Conservation (phyloP, 2,888 invertebrate species). For the Trissonchulus latispiculum region DNA sequence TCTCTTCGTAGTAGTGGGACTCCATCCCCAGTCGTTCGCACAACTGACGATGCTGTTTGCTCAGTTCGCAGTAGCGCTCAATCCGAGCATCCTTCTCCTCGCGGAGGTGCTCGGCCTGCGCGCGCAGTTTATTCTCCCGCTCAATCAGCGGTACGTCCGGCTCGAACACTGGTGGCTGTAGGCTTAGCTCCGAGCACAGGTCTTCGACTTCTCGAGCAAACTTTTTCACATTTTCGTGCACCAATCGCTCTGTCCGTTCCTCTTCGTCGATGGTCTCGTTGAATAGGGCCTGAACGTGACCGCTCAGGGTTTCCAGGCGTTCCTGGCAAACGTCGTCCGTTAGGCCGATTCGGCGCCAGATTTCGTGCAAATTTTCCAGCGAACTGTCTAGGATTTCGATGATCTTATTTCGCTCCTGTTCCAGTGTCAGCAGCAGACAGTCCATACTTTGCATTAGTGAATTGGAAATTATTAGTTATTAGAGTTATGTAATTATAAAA, state of each 20-base stretch:
- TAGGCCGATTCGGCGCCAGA: conserved; percentile 6
- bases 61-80: conserved; percentile 17
- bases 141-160: conserved; percentile 7
- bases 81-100: conserved; percentile 7
- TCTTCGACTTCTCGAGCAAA: conserved; percentile 4
- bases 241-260: background rate
- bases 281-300: background rate
- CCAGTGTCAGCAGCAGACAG: background rate
- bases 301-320: conserved; percentile 14
- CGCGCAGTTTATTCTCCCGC: background rate
- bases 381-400: background rate
- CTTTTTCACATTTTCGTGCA: conserved; percentile 7
- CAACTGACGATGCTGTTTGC: background rate
- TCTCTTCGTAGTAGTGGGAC: background rate
- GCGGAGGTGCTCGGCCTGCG: conserved; percentile 3
- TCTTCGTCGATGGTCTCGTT: conserved; percentile 4
- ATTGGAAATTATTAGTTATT: no score
- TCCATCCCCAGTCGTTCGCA: background rate
- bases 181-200: conserved; percentile 6
- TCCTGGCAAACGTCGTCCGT: conserved; percentile 17
- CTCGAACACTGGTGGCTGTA: background rate
- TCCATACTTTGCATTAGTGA: no score
- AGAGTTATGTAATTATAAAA: no score
- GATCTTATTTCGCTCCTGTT: background rate
- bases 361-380: conserved; percentile 5